These are phyloP conservation scores for Muraenolepis orangiensis DNA, from an alignment of 2,797 vertebrate species.

Conservation along the genomic window DNA sequence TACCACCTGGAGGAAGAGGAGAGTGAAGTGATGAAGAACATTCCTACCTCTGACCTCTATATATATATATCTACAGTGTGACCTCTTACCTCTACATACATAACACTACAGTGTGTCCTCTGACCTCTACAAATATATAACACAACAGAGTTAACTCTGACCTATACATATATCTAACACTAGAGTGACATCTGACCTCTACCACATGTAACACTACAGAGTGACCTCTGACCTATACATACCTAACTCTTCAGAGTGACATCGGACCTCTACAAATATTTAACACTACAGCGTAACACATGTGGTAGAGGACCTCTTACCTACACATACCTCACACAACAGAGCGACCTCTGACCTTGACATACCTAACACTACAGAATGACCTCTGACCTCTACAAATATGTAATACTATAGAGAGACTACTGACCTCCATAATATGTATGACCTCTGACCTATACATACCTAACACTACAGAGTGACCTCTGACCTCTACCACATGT, in stretches of 20 bases:
- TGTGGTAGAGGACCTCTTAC: too few species aligned
- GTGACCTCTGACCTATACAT: not conserved
- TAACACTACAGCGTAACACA: too few species aligned
- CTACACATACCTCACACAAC: too few species aligned
- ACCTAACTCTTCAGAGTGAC: too few species aligned
- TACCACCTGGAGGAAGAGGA: constrained; percentile 76
- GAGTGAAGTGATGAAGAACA: not conserved
- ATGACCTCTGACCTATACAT: not conserved
- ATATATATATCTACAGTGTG: not conserved
- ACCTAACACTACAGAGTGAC: too few species aligned
- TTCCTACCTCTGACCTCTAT: not conserved
- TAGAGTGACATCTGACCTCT: not conserved
- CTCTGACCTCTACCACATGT: not conserved
- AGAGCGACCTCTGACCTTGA: too few species aligned
- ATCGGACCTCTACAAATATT: too few species aligned
- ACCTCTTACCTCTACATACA: not conserved
- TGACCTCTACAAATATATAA: not conserved
- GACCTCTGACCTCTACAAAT: not conserved
- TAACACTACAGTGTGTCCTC: not conserved
- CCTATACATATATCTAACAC: not conserved
- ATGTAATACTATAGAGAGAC: not conserved
- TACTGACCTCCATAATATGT: too few species aligned
- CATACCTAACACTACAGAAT: not conserved
- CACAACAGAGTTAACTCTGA: too few species aligned
- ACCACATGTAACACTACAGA: too few species aligned